These are phyloP conservation scores for Choloepus hoffmanni DNA, from an alignment of 2,113 vertebrate genomes.

Conservation along the genomic window DNA sequence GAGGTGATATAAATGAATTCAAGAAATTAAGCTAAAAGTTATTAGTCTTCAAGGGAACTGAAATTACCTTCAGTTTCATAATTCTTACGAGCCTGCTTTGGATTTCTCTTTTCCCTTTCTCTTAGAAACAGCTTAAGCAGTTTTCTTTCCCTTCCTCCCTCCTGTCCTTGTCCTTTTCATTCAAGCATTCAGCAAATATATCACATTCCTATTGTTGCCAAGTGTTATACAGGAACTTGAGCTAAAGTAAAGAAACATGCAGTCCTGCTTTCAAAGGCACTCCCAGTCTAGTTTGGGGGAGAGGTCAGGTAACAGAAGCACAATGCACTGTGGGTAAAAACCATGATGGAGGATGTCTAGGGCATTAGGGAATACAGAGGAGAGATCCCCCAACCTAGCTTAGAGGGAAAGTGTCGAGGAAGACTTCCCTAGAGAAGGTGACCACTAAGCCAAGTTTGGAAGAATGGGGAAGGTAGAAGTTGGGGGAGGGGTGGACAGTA, in stretches of 20 bases:
- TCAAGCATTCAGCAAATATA: background rate
- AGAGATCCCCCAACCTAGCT: background rate
- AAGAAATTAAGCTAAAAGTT: conserved; percentile 51
- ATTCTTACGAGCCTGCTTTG: background rate
- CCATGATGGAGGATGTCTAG: background rate
- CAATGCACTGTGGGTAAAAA: background rate
- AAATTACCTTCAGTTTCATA: conserved; percentile 5
- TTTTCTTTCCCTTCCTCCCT: background rate
- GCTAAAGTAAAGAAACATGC: background rate
- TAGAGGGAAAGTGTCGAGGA: background rate
- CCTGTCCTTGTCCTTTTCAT: background rate
- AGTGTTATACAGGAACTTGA: background rate
- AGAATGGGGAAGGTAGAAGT: background rate
- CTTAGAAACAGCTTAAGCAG: background rate
- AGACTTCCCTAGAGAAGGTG: background rate
- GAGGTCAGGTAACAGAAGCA: background rate
- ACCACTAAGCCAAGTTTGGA: background rate
- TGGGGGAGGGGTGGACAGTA: too few relatives aligned
- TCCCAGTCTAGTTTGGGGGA: background rate
- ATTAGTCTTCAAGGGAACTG: background rate
- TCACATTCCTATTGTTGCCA: background rate
- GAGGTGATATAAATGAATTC: conserved; percentile 19
- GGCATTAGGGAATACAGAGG: background rate
- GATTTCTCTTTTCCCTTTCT: background rate
- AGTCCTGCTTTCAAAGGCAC: background rate